Evolutionary conservation across 2,113 vertebrate species (phyloP).

Genomic region (Monarcha castaneiventris): DNA sequence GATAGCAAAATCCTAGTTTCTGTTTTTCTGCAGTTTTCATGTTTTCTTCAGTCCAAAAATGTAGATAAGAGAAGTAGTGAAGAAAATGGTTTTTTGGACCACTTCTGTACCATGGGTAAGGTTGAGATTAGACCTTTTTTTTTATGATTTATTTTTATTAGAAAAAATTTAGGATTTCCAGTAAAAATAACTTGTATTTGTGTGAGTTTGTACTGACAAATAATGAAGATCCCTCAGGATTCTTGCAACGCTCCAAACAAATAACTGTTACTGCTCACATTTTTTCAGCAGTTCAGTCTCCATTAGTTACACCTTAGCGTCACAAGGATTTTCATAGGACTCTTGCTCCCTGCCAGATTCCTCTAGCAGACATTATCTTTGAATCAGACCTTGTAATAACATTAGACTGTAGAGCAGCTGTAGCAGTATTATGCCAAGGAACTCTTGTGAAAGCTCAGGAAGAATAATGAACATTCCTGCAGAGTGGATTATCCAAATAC

Average conservation of each 20-base stretch:
- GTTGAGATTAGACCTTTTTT: not conserved
- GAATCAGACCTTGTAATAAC: conserved; percentile 56
- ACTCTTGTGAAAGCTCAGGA: conserved; percentile 54
- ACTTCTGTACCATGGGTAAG: not conserved
- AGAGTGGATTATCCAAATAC: conserved; percentile 36
- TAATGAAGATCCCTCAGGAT: not conserved
- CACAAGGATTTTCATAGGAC: conserved; percentile 21
- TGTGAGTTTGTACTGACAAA: not conserved
- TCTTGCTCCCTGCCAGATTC: conserved; percentile 16
- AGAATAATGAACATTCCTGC: conserved; percentile 43
- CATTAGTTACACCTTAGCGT: not conserved
- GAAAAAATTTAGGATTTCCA: not conserved
- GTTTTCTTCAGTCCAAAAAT: not conserved
- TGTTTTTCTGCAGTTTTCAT: not conserved
- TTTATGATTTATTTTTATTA: not conserved
- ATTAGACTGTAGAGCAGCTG: conserved; percentile 51
- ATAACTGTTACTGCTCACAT: not conserved
- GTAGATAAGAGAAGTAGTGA: not conserved
- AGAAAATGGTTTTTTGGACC: not conserved
- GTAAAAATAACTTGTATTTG: not conserved
- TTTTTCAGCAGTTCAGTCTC: not conserved
- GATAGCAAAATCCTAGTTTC: not conserved
- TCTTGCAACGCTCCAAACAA: not conserved
- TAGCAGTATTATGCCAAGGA: conserved; percentile 50
- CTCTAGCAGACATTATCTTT: conserved; percentile 32